These are phyloP conservation scores for Callimorpha dominula DNA, from an alignment of 2,888 invertebrate species.

Conservation along the genomic window DNA sequence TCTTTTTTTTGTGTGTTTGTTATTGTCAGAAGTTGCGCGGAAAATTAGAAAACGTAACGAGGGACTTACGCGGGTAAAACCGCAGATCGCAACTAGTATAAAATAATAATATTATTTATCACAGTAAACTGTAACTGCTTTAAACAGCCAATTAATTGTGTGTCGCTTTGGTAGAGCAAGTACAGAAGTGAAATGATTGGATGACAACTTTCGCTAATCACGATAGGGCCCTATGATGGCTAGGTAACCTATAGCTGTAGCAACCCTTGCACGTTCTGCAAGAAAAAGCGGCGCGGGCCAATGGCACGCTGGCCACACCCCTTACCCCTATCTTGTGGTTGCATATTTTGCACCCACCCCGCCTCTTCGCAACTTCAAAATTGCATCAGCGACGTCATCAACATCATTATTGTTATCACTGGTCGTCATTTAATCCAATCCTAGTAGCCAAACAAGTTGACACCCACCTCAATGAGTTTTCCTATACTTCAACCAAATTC, in stretches of 20 bases:
- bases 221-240: conserved; percentile 24
- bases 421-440: conserved; percentile 8
- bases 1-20: too few species aligned
- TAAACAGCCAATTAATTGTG: too few species aligned
- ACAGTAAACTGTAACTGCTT: conserved; percentile 1
- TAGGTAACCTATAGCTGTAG: conserved; percentile 12
- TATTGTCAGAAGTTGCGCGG: too few species aligned
- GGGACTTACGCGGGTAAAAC: too few species aligned
- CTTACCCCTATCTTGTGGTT: conserved; percentile 41
- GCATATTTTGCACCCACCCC: conserved; percentile 57
- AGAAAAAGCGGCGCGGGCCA: conserved; percentile 52
- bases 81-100: too few species aligned
- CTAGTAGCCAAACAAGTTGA: neutral
- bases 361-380: conserved; percentile 34
- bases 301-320: conserved; percentile 67
- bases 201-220: conserved; percentile 8
- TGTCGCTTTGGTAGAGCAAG: neutral
- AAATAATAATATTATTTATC: conserved; percentile 14
- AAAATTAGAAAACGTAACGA: too few species aligned
- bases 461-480: neutral
- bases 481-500: too few species aligned
- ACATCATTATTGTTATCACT: conserved; percentile 4
- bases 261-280: conserved; percentile 43
- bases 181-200: neutral
- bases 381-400: conserved; percentile 12